Evolutionary conservation across 1,140 invertebrate species (phyloP), one percentile per base, ranked within the genome.

Genomic region (Drosophila ironensis): DNA sequence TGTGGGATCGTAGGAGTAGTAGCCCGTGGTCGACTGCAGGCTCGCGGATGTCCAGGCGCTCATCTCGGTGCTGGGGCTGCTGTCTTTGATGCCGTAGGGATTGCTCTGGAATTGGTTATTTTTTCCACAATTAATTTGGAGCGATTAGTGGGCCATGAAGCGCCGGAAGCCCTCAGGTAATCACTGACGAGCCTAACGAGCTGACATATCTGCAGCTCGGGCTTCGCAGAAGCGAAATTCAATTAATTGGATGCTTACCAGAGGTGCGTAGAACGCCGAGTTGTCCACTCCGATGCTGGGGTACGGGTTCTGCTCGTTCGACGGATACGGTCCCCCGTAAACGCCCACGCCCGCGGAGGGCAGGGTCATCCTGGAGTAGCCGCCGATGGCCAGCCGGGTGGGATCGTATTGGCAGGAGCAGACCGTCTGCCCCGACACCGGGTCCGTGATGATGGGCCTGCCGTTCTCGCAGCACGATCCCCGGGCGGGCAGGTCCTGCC

Each of bases 381-480:
- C 90, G 28, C 94, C 92, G 38, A 95, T 91, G 61, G 95, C 94
- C 60, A 95, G 91, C 50, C 95, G 91, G 17, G 95, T 93, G 47
- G 93, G 94, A 90, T 97, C 97, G 92, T 98, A 98, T 90, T 98
- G 97, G 91, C 97, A 98, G 48, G 97, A 98, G 92, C 97, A 98
- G 27, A 98, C 95, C 5, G 96, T 96, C 88, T 98, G 97, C 5
- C 97, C 97, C 9, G 97, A 97, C 20, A 97, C 95, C 0, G 97
- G 97, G 90, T 98, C 97, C 14, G 97, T 97, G 92, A 98, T 95
- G 86, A 98, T 95, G 50, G 97, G 96, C 45, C 97, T 93, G n/a
- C 97, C 97, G 56, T 96, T 97, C 87, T 98, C 97, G 92, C 97
- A 98, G 91, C 97, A 98, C 53, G 95, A 91, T 91, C 33, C 92